Evolutionary conservation across 1,140 invertebrate genomes (phyloP), one percentile per base, ranked within the genome.

Genomic region (Drosophila ohnishii): DNA sequence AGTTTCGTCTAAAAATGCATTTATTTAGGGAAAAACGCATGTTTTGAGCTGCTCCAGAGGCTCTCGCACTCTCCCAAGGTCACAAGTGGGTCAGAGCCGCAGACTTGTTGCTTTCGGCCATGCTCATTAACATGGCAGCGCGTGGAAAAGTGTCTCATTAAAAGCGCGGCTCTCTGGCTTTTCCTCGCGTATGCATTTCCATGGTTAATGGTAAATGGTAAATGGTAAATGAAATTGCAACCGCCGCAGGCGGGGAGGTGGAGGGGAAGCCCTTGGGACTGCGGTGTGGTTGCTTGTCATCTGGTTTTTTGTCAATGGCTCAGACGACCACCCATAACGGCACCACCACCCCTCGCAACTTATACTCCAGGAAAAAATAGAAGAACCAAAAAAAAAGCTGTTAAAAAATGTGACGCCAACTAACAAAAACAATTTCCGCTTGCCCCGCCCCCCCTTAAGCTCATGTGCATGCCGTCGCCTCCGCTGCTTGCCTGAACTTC

Each of bases 131-230:
- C 71, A 70, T 59, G 70, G 73, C 61, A 61, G 22, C 69, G 51
- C 40, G 70, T 62, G 79, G 66, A 79, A 86, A 76, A 66, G 79
- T 64, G 69, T 83, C 83, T 86, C 83, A 86, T 86, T 86, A 86
- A 86, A 87, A 83, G 78, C 48, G 79, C 58, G 75, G 45, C 65
- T 57, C 53, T 37, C 25, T 34, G 57, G 51, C n/a, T 59, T 80
- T 62, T 55, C 32, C 37, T 10, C 48, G 64, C 39, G 57, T 60
- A 63, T 79, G 73, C 78, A 81, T 37, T 55, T 37, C 51, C 34
- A 22, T 37, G 32, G 32, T 22, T 35, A 53, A 53, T 53, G 50
- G 16, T 74, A 72, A 74, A 72, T 53, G 50, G 16, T 74, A 72
- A 74, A 72, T 58, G 35, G 34, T 57, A 76, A 76, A 76, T 67